phyloP scores from a whole-genome alignment of 2,797 vertebrate genomes.

The Intellagama lesueurii region DNA sequence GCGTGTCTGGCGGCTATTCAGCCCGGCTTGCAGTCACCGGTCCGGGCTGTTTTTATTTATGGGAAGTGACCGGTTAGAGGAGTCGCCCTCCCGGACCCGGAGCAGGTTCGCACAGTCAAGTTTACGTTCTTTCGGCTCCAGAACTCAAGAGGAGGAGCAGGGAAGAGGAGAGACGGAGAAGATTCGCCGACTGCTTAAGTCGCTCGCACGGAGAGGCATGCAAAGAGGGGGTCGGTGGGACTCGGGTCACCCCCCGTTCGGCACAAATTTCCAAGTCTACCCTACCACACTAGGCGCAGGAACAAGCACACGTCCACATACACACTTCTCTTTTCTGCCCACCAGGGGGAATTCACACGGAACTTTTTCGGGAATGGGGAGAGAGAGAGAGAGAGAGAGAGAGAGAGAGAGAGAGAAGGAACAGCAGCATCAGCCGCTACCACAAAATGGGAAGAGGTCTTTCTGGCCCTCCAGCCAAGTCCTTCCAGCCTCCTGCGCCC shows the following conservation, averaged over 20 bases:
- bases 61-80: conserved; percentile 17
- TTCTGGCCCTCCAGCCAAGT: conserved; percentile 23
- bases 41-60: neutral
- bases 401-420: neutral
- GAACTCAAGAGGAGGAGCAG: neutral
- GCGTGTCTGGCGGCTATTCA: conserved; percentile 6
- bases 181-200: conserved; percentile 20
- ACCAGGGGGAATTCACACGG: too few relatives aligned
- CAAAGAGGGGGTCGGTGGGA: neutral
- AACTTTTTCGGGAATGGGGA: neutral
- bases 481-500: neutral
- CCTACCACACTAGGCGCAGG: neutral
- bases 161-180: neutral
- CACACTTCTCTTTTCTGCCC: neutral
- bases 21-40: neutral
- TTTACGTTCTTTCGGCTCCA: conserved; percentile 46
- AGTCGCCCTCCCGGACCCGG: conserved; percentile 13
- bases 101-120: conserved; percentile 54
- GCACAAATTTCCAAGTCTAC: neutral
- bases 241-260: neutral
- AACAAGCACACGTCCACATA: too few relatives aligned
- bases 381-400: neutral
- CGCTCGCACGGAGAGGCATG: neutral
- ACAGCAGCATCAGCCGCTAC: neutral
- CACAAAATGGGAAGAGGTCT: neutral